A percentile compares a stretch with the other conserved stretches of the same genome.
Evolutionary conservation across 2,113 vertebrate genomes (phyloP).

Genomic region (Eulacestoma nigropectus): DNA sequence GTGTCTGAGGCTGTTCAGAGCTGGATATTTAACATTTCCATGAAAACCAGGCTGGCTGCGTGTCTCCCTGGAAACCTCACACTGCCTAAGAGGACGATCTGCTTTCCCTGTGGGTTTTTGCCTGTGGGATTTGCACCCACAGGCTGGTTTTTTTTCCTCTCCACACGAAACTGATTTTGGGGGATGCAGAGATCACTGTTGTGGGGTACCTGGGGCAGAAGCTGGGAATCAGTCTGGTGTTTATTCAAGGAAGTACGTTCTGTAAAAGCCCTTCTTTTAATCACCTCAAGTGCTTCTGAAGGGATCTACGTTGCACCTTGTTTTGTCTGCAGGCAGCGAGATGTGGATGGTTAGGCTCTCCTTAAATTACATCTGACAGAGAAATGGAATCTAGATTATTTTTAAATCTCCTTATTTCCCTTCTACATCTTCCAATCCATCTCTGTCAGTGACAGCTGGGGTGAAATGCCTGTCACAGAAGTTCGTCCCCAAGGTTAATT

Average conservation of each 20-base stretch:
- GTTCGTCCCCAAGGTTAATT: not conserved
- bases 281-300: not conserved
- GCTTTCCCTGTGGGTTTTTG: not conserved
- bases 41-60: not conserved
- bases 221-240: not conserved
- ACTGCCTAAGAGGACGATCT: fast-evolving
- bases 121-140: not conserved
- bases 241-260: not conserved
- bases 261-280: not conserved
- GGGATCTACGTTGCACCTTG: not conserved
- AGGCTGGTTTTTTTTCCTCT: not conserved
- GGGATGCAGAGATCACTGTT: not conserved
- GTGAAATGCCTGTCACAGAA: not conserved
- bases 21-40: not conserved
- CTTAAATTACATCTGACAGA: not conserved
- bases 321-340: not conserved
- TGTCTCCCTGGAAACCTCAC: not conserved
- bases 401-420: not conserved
- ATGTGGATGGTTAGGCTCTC: not conserved
- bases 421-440: not conserved
- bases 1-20: not conserved
- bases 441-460: not conserved
- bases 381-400: not conserved
- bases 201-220: not conserved
- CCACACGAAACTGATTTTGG: not conserved